phyloP scores from a whole-genome alignment of 1,140 invertebrate species.

The Lepeophtheirus salmonis region DNA sequence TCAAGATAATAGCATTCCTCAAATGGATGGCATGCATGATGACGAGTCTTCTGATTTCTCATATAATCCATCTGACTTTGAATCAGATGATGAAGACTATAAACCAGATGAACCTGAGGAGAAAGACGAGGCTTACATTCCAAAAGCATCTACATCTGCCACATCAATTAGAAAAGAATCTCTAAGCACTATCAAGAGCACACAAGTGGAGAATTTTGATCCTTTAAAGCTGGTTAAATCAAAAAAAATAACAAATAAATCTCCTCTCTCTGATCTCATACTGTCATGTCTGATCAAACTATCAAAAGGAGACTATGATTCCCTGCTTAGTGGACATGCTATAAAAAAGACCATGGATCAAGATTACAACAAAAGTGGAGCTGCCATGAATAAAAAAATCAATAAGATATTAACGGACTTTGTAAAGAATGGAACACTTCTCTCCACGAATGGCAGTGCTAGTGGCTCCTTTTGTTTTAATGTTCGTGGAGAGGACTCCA shows the following conservation, averaged over 20 bases:
- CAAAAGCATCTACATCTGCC: background rate
- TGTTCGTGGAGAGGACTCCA: background rate
- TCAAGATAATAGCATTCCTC: slow-evolving; percentile 15
- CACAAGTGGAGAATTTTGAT: background rate
- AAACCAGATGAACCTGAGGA: background rate
- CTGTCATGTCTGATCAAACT: background rate
- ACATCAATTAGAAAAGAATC: background rate
- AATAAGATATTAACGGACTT: background rate
- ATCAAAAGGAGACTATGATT: background rate
- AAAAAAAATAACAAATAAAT: background rate
- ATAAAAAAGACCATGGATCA: background rate
- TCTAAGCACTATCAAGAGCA: background rate
- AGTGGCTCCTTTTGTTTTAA: background rate
- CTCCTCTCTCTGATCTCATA: background rate
- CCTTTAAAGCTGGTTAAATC: background rate
- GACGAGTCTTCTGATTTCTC: slow-evolving; percentile 2
- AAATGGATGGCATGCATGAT: slow-evolving; percentile 13
- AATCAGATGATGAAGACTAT: background rate
- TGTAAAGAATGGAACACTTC: background rate
- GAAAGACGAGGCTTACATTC: background rate
- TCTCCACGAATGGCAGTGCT: background rate
- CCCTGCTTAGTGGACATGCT: background rate
- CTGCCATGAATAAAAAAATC: background rate
- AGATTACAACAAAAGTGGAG: background rate
- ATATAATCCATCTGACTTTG: slow-evolving; percentile 1